These are phyloP conservation scores for Malurus elegans DNA, from an alignment of 2,113 vertebrate genomes.

Conservation along the genomic window DNA sequence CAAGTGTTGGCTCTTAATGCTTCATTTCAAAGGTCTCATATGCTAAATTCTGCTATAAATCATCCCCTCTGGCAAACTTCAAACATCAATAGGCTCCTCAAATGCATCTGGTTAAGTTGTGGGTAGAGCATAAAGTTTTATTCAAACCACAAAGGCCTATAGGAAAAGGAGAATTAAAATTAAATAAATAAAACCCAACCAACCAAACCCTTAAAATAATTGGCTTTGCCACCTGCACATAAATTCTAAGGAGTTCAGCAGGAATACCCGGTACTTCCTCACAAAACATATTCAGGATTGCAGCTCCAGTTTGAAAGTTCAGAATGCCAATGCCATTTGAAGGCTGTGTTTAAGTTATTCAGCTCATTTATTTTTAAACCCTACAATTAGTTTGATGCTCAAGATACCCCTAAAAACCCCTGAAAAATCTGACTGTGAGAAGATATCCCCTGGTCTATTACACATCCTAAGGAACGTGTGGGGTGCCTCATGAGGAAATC, in stretches of 20 bases:
- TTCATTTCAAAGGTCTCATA: neutral
- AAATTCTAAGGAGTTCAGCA: neutral
- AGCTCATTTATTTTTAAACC: neutral
- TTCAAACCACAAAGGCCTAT: neutral
- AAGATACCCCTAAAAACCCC: neutral
- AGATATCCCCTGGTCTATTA: neutral
- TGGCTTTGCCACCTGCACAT: neutral
- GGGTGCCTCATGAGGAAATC: neutral
- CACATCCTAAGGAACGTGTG: neutral
- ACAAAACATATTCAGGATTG: neutral
- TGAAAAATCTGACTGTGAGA: neutral
- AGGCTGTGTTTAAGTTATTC: neutral
- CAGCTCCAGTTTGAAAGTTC: neutral
- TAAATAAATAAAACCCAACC: neutral
- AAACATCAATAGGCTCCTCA: neutral
- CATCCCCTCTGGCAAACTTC: neutral
- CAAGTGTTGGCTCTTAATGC: neutral
- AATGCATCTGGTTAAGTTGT: neutral
- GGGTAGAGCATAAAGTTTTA: neutral
- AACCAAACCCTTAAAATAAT: neutral
- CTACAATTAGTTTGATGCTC: neutral
- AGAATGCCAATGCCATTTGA: neutral
- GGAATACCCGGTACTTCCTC: neutral
- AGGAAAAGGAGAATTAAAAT: neutral
- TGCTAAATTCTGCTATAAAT: neutral